Evolutionary conservation across 1,140 invertebrate genomes (phyloP).

Genomic region (Drosophila melanica): DNA sequence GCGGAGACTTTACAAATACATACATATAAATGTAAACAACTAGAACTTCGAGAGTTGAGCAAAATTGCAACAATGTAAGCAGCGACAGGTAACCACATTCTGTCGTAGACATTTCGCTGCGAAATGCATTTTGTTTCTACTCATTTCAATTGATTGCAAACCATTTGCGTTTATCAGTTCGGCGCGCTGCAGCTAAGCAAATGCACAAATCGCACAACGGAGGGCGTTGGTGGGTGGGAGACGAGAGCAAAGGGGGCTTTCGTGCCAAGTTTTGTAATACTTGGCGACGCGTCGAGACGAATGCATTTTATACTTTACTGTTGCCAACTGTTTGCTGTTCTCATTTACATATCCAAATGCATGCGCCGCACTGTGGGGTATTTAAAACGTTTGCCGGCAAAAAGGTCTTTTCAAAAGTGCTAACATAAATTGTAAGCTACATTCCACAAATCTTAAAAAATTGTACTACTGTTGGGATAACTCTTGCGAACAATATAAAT

Average conservation of each 20-base stretch:
- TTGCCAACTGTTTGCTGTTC: slow-evolving; percentile 54
- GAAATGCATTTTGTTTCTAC: slow-evolving; percentile 11
- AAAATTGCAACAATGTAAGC: slow-evolving; percentile 21
- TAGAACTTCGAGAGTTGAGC: slow-evolving; percentile 7
- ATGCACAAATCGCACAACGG: slow-evolving; percentile 48
- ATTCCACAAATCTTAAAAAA: no score
- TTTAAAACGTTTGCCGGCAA: no score
- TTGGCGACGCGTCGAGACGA: neutral
- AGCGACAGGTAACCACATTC: slow-evolving; percentile 27
- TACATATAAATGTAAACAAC: slow-evolving; percentile 10
- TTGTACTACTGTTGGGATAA: no score
- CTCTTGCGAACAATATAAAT: no score
- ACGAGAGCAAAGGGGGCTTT: slow-evolving; percentile 14
- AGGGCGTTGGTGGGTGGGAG: neutral
- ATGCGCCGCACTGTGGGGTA: neutral
- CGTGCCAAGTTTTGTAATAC: slow-evolving; percentile 63
- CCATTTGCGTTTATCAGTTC: slow-evolving; percentile 28
- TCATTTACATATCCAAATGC: slow-evolving; percentile 30
- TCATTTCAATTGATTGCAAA: slow-evolving; percentile 26
- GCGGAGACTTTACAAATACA: no score
- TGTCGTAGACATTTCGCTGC: neutral
- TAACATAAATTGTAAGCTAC: no score
- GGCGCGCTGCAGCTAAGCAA: slow-evolving; percentile 50
- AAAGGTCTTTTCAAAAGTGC: no score
- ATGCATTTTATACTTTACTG: slow-evolving; percentile 37